These are phyloP conservation scores for Eriocheir sinensis DNA, from an alignment of 1,140 invertebrate genomes.

Conservation along the genomic window DNA sequence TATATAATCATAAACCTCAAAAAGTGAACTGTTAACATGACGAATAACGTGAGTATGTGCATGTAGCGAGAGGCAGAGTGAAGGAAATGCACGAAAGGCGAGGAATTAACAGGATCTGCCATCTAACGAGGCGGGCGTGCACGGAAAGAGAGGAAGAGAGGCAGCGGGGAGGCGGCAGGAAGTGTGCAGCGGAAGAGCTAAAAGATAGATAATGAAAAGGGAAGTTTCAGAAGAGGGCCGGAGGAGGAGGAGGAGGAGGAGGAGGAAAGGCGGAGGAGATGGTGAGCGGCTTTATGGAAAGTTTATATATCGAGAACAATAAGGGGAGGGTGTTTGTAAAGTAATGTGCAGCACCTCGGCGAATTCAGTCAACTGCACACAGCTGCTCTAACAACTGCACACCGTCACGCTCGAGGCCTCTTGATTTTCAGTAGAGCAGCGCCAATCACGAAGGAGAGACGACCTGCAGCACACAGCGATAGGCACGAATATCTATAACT, in stretches of 20 bases:
- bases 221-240: constrained; percentile 10
- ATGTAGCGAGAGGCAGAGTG: neutral
- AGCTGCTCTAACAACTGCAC: too few species aligned
- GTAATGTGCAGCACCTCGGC: constrained; percentile 11
- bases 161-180: neutral
- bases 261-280: constrained; percentile 1
- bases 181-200: constrained; percentile 20
- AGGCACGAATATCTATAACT: too few species aligned
- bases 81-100: constrained; percentile 21
- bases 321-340: constrained; percentile 23
- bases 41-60: neutral
- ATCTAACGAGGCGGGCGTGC: neutral
- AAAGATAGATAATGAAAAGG: constrained; percentile 26
- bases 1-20: neutral
- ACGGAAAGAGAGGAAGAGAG: too few species aligned
- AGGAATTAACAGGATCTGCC: neutral
- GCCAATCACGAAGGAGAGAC: neutral
- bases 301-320: constrained; percentile 26
- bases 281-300: neutral
- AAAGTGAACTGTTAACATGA: neutral
- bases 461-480: too few species aligned
- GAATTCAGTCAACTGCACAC: constrained; percentile 9
- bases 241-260: too few species aligned
- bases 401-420: too few species aligned
- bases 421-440: neutral